A percentile compares a stretch with the other conserved stretches of the same genome.
These are phyloP conservation scores for Mus spicilegus DNA, from an alignment of 2,113 vertebrate genomes.

Conservation along the genomic window DNA sequence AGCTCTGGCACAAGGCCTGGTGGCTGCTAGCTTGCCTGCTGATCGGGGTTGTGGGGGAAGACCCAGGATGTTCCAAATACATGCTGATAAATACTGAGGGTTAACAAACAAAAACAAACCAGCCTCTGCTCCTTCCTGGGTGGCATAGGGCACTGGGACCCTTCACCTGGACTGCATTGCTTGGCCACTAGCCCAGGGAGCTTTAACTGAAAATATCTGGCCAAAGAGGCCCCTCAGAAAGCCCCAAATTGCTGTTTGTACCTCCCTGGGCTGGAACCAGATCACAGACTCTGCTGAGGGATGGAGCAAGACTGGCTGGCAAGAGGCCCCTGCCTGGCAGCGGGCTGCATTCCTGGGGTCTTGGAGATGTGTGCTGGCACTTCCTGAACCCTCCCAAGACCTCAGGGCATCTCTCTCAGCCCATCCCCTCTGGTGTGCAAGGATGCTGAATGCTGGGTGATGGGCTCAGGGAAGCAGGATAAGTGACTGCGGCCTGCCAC, in stretches of 20 bases:
- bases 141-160: background rate
- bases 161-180: background rate
- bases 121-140: background rate
- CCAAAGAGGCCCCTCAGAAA: background rate
- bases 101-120: background rate
- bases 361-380: background rate
- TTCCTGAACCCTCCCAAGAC: background rate
- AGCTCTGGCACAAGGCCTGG: accelerated
- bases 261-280: constrained; percentile 33
- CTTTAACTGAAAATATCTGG: background rate
- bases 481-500: background rate
- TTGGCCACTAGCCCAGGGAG: background rate
- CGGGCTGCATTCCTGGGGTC: background rate
- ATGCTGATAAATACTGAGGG: background rate
- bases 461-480: background rate
- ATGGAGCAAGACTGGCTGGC: background rate
- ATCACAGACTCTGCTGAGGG: background rate
- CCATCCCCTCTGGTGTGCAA: background rate
- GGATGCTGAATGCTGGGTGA: background rate
- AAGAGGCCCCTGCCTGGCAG: background rate
- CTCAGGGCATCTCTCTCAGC: constrained; percentile 1
- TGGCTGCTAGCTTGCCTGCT: accelerated
- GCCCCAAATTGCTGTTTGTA: constrained; percentile 19
- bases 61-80: no score
- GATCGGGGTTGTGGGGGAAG: accelerated